Conservation (phyloP, 1,140 invertebrate genomes). For the fruit fly (Drosophila melanogaster) region Release_6_plus_ISO1_MT NT_033779.5:14118501-14119000, state of each 20-base stretch:
- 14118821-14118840: not conserved
- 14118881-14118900: conserved; percentile 16
- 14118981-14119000: conserved; percentile 74
- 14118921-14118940: conserved; percentile 70
- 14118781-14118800: not conserved
- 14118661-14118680: no score
- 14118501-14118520: conserved; percentile 67
- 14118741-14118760: not conserved
- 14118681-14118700: no score
- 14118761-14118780: not conserved
- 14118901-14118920: conserved; percentile 66
- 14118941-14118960: conserved; percentile 23
- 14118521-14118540: conserved; percentile 44
- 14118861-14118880: conserved; percentile 37
- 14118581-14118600: conserved; percentile 37
- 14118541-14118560: conserved; percentile 16
- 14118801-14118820: not conserved
- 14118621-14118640: conserved; percentile 47
- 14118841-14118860: conserved; percentile 14
- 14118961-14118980: conserved; percentile 21
- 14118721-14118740: not conserved
- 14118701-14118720: not conserved
- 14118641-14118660: conserved; percentile 4
- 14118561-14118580: conserved; percentile 43
- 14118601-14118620: conserved; percentile 16